Evolutionary conservation across 2,888 invertebrate species (phyloP).

Genomic region (Heliconius hortense): DNA sequence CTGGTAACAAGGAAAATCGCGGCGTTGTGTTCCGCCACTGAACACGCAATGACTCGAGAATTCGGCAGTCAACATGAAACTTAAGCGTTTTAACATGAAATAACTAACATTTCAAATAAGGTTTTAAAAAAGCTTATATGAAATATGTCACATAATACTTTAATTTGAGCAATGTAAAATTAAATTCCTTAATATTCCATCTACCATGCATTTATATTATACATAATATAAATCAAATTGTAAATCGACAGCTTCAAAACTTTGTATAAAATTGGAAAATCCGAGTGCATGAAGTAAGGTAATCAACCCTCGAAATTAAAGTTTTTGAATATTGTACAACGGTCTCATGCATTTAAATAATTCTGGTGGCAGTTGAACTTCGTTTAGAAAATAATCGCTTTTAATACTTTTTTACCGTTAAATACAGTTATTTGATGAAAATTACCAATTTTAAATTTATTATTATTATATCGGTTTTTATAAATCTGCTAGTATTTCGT

Average conservation of each 20-base stretch:
- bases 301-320: slow-evolving; percentile 10
- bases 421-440: not conserved
- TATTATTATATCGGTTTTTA: too few relatives aligned
- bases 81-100: too few relatives aligned
- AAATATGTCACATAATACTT: not conserved
- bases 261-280: not conserved
- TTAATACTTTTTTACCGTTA: not conserved
- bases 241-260: slow-evolving; percentile 3
- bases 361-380: not conserved
- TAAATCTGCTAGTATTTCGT: too few relatives aligned
- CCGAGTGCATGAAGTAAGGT: not conserved
- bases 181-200: not conserved
- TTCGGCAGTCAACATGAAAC: too few relatives aligned
- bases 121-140: not conserved
- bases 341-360: slow-evolving; percentile 10
- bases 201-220: not conserved
- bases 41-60: too few relatives aligned
- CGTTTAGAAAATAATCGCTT: not conserved
- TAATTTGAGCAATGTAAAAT: not conserved
- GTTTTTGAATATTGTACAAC: not conserved
- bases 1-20: too few relatives aligned
- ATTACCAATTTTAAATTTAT: not conserved
- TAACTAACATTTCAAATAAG: not conserved
- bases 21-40: too few relatives aligned
- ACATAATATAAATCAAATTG: not conserved